Conservation (phyloP, 2,113 vertebrate genomes). For the Gopherus flavomarginatus region DNA sequence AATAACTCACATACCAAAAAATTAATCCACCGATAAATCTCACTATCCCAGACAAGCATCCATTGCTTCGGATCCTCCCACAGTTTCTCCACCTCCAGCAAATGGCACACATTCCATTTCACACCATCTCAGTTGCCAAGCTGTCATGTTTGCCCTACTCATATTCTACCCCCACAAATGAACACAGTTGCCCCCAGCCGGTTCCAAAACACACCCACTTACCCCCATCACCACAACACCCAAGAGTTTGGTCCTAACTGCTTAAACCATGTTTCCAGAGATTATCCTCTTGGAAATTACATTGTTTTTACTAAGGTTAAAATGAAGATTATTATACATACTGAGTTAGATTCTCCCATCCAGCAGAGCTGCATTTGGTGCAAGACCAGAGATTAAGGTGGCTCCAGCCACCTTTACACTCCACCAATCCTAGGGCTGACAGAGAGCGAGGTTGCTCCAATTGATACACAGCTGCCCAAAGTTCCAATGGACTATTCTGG, state of each 20-base stretch:
- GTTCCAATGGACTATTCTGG: neutral
- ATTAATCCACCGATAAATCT: neutral
- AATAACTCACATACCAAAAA: neutral
- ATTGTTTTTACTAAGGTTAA: neutral
- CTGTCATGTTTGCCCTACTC: neutral
- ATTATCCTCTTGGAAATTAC: neutral
- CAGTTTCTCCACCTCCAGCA: neutral
- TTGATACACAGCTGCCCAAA: neutral
- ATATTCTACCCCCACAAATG: fast-evolving
- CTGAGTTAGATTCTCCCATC: neutral
- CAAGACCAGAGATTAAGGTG: neutral
- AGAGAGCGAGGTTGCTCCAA: neutral
- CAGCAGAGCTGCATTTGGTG: neutral
- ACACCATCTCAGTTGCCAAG: fast-evolving
- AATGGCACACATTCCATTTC: neutral
- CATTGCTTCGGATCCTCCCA: neutral
- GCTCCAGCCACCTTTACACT: neutral
- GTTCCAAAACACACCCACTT: fast-evolving
- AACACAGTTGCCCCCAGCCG: neutral
- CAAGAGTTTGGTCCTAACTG: neutral
- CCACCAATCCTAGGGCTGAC: neutral
- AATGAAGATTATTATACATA: neutral
- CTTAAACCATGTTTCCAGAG: neutral
- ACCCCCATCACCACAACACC: neutral
- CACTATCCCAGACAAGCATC: neutral